Base-by-base conservation (phyloP, 2,797 vertebrate genomes). In the Megaceryle alcyon region DNA sequence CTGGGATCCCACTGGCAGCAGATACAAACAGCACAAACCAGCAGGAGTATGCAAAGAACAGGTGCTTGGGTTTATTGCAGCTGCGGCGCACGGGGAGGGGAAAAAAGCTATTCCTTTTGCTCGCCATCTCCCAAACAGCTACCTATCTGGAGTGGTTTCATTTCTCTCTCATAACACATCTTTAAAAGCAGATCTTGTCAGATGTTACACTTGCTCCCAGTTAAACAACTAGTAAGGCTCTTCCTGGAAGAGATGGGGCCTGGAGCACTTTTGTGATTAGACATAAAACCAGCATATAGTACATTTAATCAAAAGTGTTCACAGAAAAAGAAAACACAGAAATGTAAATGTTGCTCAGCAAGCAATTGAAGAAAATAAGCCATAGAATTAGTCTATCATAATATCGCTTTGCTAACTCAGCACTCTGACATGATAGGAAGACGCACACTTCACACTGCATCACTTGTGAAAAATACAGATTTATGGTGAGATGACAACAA, bases 41-140 rank as follows among this genome's bases (percentile, higher is more conserved):
- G 97, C 98, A 95, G 97, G 97, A 96, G 90, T 29, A 29, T 15
- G 49, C 91, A 80, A 73, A 60, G 95, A 97, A 96, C 97, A 98
- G 97, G 98, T 98, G 98, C 93, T 83, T 18, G 2, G 6, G 86
- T 79, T 96, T 63, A 49, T 20, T 51, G 26, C 44, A 85, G 83
- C 77, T 77, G 65, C 46, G 29, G 43, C 59, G 82, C 64, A 0
- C 25, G 53, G 14, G 86, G 90, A 69, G 76, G 51, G 46, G n/a
- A 43, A 33, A 69, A 35, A 49, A 49, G 15, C 49, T 37, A 4
- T 69, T 12, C 70, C 72, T 88, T 89, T 76, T 84, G 71, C 90
- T 91, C 68, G 37, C 60, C 54, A 54, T 20, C 76, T 72, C 21
- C 9, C 31, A 73, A 64, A 83, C 7, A 73, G 71, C 69, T 60